Evolutionary conservation across 2,888 invertebrate genomes (phyloP), one percentile per base, ranked within the genome.

Genomic region (Salticus scenicus): DNA sequence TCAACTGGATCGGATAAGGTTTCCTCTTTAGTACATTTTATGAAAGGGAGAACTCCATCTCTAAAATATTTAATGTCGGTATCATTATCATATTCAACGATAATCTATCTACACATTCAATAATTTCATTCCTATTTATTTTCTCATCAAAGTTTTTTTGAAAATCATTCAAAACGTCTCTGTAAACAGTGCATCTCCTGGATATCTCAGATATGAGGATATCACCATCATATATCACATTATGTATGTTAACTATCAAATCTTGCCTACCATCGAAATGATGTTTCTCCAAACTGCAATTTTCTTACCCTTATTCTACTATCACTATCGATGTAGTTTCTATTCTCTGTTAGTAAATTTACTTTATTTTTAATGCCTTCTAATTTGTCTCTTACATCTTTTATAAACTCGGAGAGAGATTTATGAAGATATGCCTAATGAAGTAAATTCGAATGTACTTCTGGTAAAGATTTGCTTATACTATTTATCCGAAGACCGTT

Each of bases 211-310:
- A 28, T 28, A 66, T 66, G 1, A 66, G 12, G 1, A 12, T 30
- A 66, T 30, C n/a, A n/a, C n/a, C n/a, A n/a, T n/a, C n/a, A n/a
- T n/a, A n/a, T n/a, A n/a, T n/a, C 66, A 30, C 30, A 30, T n/a
- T n/a, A n/a, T n/a, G n/a, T n/a, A n/a, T n/a, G 14, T 66, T 66
- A 30, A 30, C n/a, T 14, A 30, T 66, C 7, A 66, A 30, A 66
- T 27, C 14, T 30, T 66, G 28, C 66, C 30, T 66, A 4, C 5
- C 28, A 30, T 28, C n/a, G 12, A 66, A 66, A 66, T 66, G 66
- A 28, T 28, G 31, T 66, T 66, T 66, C 66, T 66, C 30, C 4
- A 66, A 66, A 66, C 66, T 66, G 30, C 30, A 66, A 30, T 28
- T 66, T 66, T n/a, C n/a, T n/a, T n/a, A n/a, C n/a, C n/a, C 30